Evolutionary conservation across 1,140 invertebrate genomes (phyloP).

Genomic region (Thereuonema tuberculata): DNA sequence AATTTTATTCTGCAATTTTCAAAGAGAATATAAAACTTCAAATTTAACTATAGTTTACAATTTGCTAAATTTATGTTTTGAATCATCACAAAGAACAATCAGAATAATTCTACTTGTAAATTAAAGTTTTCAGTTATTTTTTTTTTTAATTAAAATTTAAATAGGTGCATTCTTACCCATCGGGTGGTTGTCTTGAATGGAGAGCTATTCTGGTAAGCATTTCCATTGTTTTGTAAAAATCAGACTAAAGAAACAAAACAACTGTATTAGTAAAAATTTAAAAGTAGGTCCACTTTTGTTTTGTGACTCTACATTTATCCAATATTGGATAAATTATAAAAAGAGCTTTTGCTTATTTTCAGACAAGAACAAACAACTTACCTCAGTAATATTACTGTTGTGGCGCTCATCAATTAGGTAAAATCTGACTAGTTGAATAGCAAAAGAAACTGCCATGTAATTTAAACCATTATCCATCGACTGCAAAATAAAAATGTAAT

Average conservation of each 20-base stretch:
- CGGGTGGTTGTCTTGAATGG: constrained; percentile 58
- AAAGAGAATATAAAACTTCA: too few relatives aligned
- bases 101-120: too few relatives aligned
- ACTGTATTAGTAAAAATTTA: background rate
- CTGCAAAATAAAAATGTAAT: too few relatives aligned
- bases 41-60: too few relatives aligned
- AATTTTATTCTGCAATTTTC: too few relatives aligned
- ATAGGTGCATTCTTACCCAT: constrained; percentile 58
- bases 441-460: constrained; percentile 67
- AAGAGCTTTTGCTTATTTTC: too few relatives aligned
- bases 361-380: constrained; percentile 22
- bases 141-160: too few relatives aligned
- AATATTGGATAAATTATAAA: background rate
- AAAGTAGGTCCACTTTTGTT: too few relatives aligned
- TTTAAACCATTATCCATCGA: constrained; percentile 76
- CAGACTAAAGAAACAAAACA: constrained; percentile 28
- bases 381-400: constrained; percentile 59
- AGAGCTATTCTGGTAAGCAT: constrained; percentile 55
- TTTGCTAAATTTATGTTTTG: too few relatives aligned
- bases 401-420: constrained; percentile 75
- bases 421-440: constrained; percentile 78
- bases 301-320: too few relatives aligned
- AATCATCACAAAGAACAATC: constrained; percentile 20
- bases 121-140: too few relatives aligned
- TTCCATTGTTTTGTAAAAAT: constrained; percentile 72